Conservation (phyloP, 2,888 invertebrate species). For the Nyleta sp. region DNA sequence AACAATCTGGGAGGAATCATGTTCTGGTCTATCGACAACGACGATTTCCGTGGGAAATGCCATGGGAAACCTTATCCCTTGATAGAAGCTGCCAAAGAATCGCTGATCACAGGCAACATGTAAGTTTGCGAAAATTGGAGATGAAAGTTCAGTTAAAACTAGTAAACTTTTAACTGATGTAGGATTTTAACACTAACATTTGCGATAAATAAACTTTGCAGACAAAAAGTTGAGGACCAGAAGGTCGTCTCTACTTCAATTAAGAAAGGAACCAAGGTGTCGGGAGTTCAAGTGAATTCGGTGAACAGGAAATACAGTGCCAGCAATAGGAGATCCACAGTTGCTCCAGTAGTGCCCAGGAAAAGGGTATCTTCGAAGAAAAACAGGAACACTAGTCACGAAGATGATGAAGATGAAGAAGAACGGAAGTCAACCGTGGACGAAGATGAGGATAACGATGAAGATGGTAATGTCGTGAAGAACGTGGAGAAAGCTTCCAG, state of each 20-base stretch:
- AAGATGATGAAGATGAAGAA: slow-evolving; percentile 65
- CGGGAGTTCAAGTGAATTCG: slow-evolving; percentile 66
- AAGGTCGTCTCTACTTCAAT: slow-evolving; percentile 42
- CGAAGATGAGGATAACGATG: slow-evolving; percentile 66
- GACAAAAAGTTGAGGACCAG: slow-evolving; percentile 56
- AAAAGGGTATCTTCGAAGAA: slow-evolving; percentile 67
- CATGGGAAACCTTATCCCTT: slow-evolving; percentile 94
- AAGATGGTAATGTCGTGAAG: slow-evolving; percentile 69
- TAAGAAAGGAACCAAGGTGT: slow-evolving; percentile 49
- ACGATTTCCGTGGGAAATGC: slow-evolving; percentile 96
- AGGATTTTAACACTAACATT: too few relatives aligned
- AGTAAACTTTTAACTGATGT: too few relatives aligned
- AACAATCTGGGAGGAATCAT: slow-evolving; percentile 94
- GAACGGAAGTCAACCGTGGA: slow-evolving; percentile 21
- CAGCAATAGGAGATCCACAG: slow-evolving; percentile 68
- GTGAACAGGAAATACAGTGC: slow-evolving; percentile 64
- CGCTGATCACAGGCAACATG: slow-evolving; percentile 85
- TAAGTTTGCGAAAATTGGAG: too few relatives aligned
- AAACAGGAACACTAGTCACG: slow-evolving; percentile 61
- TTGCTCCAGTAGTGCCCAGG: slow-evolving; percentile 60
- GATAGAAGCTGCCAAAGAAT: slow-evolving; percentile 95
- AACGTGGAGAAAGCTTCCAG: slow-evolving; percentile 65
- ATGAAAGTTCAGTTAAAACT: too few relatives aligned
- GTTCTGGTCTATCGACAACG: slow-evolving; percentile 98
- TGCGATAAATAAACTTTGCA: slow-evolving; percentile 18